A percentile compares a stretch with the other conserved stretches of the same genome.
These are phyloP conservation scores for Drosophila varians DNA, from an alignment of 1,140 invertebrate species.

Conservation along the genomic window DNA sequence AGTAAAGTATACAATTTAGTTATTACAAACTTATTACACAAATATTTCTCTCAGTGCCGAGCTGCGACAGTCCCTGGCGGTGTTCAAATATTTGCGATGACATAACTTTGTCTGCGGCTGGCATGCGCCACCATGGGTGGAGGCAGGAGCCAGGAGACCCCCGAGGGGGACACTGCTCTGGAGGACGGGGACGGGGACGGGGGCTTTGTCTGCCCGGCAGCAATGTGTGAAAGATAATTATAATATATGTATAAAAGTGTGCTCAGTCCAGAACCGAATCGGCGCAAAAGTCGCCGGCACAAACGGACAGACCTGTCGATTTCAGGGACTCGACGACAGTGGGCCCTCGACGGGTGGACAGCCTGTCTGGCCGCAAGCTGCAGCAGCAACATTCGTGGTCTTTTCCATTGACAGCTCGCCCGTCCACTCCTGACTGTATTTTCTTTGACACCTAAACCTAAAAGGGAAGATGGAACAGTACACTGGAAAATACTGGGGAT, in stretches of 20 bases:
- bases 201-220: slow-evolving; percentile 57
- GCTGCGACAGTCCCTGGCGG: slow-evolving; percentile 36
- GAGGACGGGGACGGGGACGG: slow-evolving; percentile 7
- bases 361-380: slow-evolving; percentile 54
- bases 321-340: slow-evolving; percentile 15
- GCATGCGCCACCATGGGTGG: slow-evolving; percentile 42
- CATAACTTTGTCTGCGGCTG: slow-evolving; percentile 80
- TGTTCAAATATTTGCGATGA: slow-evolving; percentile 76
- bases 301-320: slow-evolving; percentile 15
- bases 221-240: slow-evolving; percentile 77
- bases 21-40: too few relatives aligned
- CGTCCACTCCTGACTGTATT: slow-evolving; percentile 16
- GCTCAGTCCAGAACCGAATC: slow-evolving; percentile 6
- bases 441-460: slow-evolving; percentile 17
- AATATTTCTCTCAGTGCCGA: slow-evolving; percentile 1
- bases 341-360: slow-evolving; percentile 31
- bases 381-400: slow-evolving; percentile 41
- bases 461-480: slow-evolving; percentile 57
- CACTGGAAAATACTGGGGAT: not conserved
- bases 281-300: not conserved
- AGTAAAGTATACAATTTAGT: too few relatives aligned
- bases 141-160: not conserved
- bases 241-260: slow-evolving; percentile 70
- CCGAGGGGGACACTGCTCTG: slow-evolving; percentile 1
- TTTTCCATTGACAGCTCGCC: slow-evolving; percentile 62